A percentile compares a stretch with the other conserved stretches of the same genome.
Evolutionary conservation across 2,888 invertebrate species (phyloP).

Genomic region (Perizoma affinitatum): DNA sequence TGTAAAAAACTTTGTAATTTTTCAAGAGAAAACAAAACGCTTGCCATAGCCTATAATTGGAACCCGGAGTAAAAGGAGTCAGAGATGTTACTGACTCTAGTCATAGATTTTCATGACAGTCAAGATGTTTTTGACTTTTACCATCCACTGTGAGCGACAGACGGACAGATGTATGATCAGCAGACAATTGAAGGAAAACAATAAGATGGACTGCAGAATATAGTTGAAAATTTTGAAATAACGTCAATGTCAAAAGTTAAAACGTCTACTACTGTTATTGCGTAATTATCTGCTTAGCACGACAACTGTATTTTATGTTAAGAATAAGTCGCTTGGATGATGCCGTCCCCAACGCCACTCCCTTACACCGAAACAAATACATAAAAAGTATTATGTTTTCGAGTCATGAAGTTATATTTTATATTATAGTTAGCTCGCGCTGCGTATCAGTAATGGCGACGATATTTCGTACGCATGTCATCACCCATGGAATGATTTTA

Average conservation of each 20-base stretch:
- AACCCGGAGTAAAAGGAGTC: slow-evolving; percentile 1
- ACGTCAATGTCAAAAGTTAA: too few relatives aligned
- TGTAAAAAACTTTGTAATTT: too few relatives aligned
- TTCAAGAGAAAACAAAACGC: too few relatives aligned
- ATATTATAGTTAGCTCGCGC: neutral
- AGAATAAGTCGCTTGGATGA: neutral
- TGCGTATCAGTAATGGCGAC: slow-evolving; percentile 14
- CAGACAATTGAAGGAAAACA: neutral
- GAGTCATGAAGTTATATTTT: too few relatives aligned
- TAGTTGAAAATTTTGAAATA: too few relatives aligned
- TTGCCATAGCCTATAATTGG: slow-evolving; percentile 3
- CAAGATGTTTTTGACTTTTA: slow-evolving; percentile 6
- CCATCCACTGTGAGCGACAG: slow-evolving; percentile 7
- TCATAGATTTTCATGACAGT: slow-evolving; percentile 22
- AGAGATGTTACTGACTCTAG: slow-evolving; percentile 12
- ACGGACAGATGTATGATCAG: slow-evolving; percentile 1
- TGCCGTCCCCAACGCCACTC: slow-evolving; percentile 30
- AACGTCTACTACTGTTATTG: too few relatives aligned
- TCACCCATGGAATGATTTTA: slow-evolving; percentile 10
- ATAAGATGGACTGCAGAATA: too few relatives aligned
- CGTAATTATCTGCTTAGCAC: too few relatives aligned
- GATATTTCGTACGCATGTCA: neutral
- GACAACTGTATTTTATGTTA: too few relatives aligned
- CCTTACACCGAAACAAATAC: slow-evolving; percentile 17
- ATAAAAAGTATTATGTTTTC: neutral